Evolutionary conservation across 2,797 vertebrate genomes (phyloP).

Genomic region (Tokudaia muenninki): DNA sequence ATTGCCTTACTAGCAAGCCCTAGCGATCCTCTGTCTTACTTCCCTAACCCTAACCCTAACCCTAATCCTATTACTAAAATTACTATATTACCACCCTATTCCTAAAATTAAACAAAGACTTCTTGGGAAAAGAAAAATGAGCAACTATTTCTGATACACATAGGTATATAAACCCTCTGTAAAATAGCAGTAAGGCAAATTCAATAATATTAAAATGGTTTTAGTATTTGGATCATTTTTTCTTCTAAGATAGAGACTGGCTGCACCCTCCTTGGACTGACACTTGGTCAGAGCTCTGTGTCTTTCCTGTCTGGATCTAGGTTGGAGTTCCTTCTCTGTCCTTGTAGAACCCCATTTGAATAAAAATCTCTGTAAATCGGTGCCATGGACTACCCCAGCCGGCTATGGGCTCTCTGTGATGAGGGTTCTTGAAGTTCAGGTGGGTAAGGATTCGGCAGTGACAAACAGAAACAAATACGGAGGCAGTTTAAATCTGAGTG

Average conservation of each 20-base stretch:
- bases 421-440: too few relatives aligned
- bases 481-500: too few relatives aligned
- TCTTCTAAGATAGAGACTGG: neutral
- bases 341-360: neutral
- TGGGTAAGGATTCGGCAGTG: too few relatives aligned
- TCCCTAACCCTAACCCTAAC: too few relatives aligned
- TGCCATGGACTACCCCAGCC: too few relatives aligned
- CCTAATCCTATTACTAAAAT: too few relatives aligned
- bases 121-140: neutral
- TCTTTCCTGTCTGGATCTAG: neutral
- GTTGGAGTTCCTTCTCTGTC: neutral
- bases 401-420: too few relatives aligned
- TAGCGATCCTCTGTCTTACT: neutral
- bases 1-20: neutral
- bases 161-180: neutral
- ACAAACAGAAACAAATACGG: too few relatives aligned
- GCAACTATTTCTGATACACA: neutral
- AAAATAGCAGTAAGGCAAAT: neutral
- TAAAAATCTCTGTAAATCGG: neutral
- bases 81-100: neutral
- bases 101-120: neutral
- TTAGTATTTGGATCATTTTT: neutral
- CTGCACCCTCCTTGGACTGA: neutral
- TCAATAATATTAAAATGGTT: neutral
- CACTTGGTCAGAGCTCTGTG: neutral